These are phyloP conservation scores for Microtus montanus DNA, from an alignment of 2,113 vertebrate species.

Conservation along the genomic window DNA sequence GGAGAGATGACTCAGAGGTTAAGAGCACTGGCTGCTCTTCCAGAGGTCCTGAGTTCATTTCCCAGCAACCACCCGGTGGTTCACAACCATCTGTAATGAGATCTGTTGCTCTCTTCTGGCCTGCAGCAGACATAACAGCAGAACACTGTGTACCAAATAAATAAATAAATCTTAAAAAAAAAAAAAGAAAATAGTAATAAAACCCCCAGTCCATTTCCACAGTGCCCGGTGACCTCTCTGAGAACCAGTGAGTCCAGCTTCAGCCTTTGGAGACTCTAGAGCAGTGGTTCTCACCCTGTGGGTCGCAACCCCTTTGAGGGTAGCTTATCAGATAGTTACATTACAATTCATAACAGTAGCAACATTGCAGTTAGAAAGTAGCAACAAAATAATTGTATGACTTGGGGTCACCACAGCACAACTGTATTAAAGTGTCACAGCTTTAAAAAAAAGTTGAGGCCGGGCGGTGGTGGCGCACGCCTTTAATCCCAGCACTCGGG, in stretches of 20 bases:
- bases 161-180: neutral
- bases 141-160: neutral
- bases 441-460: too few relatives aligned
- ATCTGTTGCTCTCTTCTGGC: neutral
- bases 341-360: neutral
- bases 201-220: neutral
- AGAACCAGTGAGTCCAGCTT: neutral
- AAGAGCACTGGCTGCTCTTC: neutral
- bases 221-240: neutral
- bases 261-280: neutral
- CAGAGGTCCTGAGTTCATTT: neutral
- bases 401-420: neutral
- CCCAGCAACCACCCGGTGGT: neutral
- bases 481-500: too few relatives aligned
- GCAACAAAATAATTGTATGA: neutral
- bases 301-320: neutral
- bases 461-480: too few relatives aligned
- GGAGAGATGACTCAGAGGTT: neutral
- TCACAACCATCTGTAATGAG: neutral
- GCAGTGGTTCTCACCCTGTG: neutral
- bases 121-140: neutral
- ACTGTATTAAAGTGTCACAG: neutral
- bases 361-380: neutral
- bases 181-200: neutral
- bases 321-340: neutral